Conservation (phyloP, 2,113 vertebrate species). For the Ellobius talpinus region DNA sequence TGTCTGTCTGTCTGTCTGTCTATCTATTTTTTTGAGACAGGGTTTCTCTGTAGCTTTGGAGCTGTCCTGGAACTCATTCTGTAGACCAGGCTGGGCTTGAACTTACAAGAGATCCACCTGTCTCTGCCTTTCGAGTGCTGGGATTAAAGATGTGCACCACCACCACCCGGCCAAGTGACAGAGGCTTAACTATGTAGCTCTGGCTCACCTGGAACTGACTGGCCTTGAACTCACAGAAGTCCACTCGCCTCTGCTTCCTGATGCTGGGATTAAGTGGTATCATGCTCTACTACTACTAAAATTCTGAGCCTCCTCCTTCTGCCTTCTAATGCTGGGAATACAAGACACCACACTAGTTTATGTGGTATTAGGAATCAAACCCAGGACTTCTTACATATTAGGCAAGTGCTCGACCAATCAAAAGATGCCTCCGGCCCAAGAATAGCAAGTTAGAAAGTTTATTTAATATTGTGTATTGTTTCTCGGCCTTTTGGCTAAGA, state of each 20-base stretch:
- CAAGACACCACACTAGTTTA: not conserved
- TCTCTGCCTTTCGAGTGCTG: too few relatives aligned
- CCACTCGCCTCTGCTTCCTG: too few relatives aligned
- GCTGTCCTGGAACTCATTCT: too few relatives aligned
- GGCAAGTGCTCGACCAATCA: not conserved
- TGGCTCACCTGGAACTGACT: not conserved
- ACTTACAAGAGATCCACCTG: too few relatives aligned
- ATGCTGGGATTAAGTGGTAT: not conserved
- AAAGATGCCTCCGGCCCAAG: not conserved
- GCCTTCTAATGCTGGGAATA: not conserved
- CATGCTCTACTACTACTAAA: not conserved
- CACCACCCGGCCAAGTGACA: not conserved
- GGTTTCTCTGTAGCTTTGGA: too few relatives aligned
- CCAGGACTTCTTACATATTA: not conserved
- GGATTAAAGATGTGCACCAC: too few relatives aligned
- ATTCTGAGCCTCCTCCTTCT: too few relatives aligned
- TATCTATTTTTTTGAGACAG: too few relatives aligned
- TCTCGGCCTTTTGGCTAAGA: not conserved
- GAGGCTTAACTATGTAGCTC: not conserved
- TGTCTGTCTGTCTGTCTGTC: too few relatives aligned
- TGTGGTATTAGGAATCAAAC: not conserved
- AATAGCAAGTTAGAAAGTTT: not conserved
- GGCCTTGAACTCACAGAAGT: not conserved
- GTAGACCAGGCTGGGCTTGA: too few relatives aligned
- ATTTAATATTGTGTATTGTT: not conserved